Percentiles rank a stretch among this genome's conserved stretches.
phyloP scores from a whole-genome alignment of 2,113 vertebrate genomes.

The Tragulus kanchil region DNA sequence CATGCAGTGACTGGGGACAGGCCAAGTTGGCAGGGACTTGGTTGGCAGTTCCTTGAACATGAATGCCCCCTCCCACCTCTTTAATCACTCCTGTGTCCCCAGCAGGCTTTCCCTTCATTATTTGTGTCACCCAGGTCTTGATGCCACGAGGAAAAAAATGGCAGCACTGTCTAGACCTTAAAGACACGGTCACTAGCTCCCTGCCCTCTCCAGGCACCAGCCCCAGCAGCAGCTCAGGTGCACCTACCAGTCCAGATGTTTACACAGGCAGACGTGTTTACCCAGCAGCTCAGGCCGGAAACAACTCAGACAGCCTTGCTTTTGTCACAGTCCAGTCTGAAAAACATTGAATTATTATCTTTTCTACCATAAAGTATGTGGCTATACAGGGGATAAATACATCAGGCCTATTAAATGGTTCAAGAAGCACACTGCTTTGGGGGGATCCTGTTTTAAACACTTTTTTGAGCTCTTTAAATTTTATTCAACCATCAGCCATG shows the following conservation, averaged over 20 bases:
- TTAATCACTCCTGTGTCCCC: neutral
- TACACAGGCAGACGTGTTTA: neutral
- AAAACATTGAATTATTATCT: neutral
- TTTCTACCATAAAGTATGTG: neutral
- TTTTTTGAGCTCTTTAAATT: conserved; percentile 13
- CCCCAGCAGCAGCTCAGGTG: neutral
- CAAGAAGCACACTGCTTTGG: neutral
- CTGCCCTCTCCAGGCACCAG: neutral
- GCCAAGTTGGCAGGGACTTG: neutral
- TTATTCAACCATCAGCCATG: conserved; percentile 13
- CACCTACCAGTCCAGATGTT: neutral
- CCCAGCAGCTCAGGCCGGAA: neutral
- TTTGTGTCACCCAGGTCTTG: neutral
- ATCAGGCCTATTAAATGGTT: neutral
- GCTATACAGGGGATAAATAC: neutral
- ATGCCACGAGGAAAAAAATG: neutral
- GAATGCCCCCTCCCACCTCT: neutral
- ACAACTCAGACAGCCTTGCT: neutral
- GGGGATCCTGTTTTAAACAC: neutral
- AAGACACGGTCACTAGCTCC: neutral
- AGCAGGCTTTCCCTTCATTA: neutral
- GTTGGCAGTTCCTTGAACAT: neutral
- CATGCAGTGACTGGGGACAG: neutral
- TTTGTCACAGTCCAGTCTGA: neutral
- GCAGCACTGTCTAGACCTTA: neutral